Percentiles rank a stretch among this genome's conserved stretches.
Evolutionary conservation across 35 echinoderm and acorn worm species (phyloP).

Genomic region (Heliocidaris tuberculata): DNA sequence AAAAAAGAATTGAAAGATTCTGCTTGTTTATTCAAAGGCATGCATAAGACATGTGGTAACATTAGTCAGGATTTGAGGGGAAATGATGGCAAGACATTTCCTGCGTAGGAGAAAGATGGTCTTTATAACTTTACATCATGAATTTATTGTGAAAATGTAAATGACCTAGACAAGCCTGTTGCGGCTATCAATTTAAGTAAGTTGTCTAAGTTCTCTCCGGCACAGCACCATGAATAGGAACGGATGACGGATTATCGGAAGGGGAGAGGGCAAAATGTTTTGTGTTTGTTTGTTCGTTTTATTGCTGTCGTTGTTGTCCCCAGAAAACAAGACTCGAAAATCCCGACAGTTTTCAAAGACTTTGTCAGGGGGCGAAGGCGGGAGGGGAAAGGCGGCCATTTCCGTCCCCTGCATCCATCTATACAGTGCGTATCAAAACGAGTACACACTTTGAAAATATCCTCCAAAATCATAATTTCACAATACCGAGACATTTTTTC

Average conservation of each 20-base stretch:
- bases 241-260: too few relatives aligned
- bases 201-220: background rate
- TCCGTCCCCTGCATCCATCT: too few relatives aligned
- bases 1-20: background rate
- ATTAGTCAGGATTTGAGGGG: background rate
- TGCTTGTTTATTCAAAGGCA: background rate
- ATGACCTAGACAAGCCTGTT: background rate
- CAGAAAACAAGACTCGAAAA: background rate
- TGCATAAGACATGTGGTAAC: background rate
- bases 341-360: background rate
- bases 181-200: background rate
- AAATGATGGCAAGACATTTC: slow-evolving; percentile 11
- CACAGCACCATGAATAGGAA: too few relatives aligned
- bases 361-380: background rate
- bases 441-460: too few relatives aligned
- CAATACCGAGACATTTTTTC: too few relatives aligned
- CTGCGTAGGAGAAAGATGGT: background rate
- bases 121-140: background rate
- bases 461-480: too few relatives aligned
- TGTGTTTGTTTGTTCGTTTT: too few relatives aligned
- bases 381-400: too few relatives aligned
- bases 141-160: background rate
- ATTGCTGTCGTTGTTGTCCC: background rate
- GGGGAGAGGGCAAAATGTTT: background rate
- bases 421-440: too few relatives aligned